These are phyloP conservation scores for Epinotia brunnichana DNA, from an alignment of 2,888 invertebrate species.

Conservation along the genomic window DNA sequence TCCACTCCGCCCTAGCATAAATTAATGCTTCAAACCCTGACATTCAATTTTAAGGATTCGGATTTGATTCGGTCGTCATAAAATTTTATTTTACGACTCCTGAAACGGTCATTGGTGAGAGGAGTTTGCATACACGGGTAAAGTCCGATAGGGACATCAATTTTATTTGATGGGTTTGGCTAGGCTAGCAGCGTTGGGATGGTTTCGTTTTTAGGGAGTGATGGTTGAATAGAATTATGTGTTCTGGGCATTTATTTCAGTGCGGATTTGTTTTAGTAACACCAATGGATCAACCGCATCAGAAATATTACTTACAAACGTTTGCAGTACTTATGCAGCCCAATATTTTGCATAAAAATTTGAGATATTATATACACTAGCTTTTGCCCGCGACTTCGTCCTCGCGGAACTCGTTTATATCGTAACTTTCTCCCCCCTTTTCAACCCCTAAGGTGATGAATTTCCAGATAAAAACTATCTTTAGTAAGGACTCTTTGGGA, in stretches of 20 bases:
- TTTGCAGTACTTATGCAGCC: no score
- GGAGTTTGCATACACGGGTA: constrained; percentile 18
- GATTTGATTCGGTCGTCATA: constrained; percentile 37
- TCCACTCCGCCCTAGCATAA: constrained; percentile 34
- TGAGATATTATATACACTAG: no score
- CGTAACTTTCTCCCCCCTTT: no score
- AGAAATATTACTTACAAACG: no score
- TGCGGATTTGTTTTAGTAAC: no score
- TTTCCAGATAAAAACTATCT: no score
- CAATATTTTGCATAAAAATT: no score
- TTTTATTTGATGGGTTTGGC: constrained; percentile 2
- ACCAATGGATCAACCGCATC: no score
- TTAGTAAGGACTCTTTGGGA: no score
- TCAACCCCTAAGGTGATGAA: no score
- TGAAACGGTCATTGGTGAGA: constrained; percentile 28
- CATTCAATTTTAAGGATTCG: constrained; percentile 40
- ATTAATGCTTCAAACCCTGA: constrained; percentile 27
- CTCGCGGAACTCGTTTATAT: no score
- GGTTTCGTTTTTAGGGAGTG: not conserved
- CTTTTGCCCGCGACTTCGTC: no score
- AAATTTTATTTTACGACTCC: constrained; percentile 32
- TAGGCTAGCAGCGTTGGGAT: not conserved
- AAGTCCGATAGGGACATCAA: not conserved
- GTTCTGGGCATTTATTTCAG: not conserved
- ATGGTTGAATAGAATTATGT: not conserved